These are phyloP conservation scores for Odobenus rosmarus DNA, from an alignment of 2,113 vertebrate species.

Conservation along the genomic window DNA sequence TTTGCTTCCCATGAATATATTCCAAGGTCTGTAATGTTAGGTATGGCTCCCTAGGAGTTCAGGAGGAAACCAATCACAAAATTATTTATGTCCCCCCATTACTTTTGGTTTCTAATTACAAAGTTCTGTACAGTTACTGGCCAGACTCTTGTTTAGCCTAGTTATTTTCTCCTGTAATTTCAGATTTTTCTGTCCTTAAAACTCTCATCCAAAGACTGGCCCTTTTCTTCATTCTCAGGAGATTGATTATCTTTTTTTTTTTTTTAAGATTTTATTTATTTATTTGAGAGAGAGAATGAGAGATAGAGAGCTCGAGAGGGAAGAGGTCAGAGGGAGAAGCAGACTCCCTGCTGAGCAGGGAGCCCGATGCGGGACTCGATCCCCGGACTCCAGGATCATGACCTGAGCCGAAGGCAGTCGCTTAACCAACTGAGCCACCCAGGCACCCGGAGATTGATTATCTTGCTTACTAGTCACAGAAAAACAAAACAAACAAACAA, in stretches of 20 bases:
- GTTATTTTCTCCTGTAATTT: not conserved
- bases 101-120: not conserved
- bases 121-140: not conserved
- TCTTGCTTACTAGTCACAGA: not conserved
- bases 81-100: not conserved
- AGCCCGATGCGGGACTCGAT: no score
- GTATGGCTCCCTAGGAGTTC: not conserved
- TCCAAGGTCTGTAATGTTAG: not conserved
- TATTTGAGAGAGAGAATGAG: no score
- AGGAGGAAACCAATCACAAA: not conserved
- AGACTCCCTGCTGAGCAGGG: no score
- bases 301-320: no score
- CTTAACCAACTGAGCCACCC: no score
- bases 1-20: not conserved
- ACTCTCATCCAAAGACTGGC: not conserved
- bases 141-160: not conserved
- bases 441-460: not conserved
- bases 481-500: not conserved
- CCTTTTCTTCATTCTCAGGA: not conserved
- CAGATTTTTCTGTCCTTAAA: not conserved
- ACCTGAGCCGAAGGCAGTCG: no score
- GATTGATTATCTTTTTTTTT: not conserved
- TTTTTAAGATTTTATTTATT: no score
- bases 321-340: no score
- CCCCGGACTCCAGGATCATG: no score